Conservation (phyloP, 2,113 vertebrate genomes). For the Sander vitreus region DNA sequence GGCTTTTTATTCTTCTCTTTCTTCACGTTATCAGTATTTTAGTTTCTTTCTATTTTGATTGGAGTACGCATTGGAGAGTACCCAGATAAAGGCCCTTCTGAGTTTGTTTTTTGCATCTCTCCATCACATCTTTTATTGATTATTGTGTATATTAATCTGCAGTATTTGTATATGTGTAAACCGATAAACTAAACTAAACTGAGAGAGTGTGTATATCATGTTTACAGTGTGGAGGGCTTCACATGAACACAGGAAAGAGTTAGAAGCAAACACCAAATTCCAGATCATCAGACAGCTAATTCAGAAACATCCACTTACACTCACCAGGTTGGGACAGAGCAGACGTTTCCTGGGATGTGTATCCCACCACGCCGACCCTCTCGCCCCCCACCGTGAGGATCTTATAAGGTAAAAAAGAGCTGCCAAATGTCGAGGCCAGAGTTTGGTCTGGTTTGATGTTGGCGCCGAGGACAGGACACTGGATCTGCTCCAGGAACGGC, state of each 20-base stretch:
- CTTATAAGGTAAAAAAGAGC: constrained; percentile 83
- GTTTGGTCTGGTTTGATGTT: constrained; percentile 86
- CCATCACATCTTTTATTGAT: too few relatives aligned
- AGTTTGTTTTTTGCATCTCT: too few relatives aligned
- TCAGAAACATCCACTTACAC: not conserved
- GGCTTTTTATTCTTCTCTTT: too few relatives aligned
- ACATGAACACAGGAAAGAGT: not conserved
- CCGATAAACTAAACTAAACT: too few relatives aligned
- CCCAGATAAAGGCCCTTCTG: too few relatives aligned
- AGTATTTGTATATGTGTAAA: too few relatives aligned
- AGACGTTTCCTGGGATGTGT: constrained; percentile 91
- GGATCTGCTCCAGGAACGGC: constrained; percentile 87
- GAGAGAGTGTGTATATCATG: not conserved
- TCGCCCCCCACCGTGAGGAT: constrained; percentile 83
- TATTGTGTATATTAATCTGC: too few relatives aligned
- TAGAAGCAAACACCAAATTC: not conserved
- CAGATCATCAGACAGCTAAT: too few relatives aligned
- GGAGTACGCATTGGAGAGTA: too few relatives aligned
- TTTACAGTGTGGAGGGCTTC: not conserved
- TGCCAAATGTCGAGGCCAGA: constrained; percentile 81
- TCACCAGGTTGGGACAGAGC: constrained; percentile 91
- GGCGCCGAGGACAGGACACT: constrained; percentile 89
- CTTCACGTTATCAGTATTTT: too few relatives aligned
- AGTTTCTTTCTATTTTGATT: too few relatives aligned
- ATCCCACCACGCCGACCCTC: constrained; percentile 91